Percentiles rank a stretch among this genome's conserved stretches.
These are phyloP conservation scores for Cephus cinctus DNA, from an alignment of 1,140 invertebrate genomes.

Conservation along the genomic window DNA sequence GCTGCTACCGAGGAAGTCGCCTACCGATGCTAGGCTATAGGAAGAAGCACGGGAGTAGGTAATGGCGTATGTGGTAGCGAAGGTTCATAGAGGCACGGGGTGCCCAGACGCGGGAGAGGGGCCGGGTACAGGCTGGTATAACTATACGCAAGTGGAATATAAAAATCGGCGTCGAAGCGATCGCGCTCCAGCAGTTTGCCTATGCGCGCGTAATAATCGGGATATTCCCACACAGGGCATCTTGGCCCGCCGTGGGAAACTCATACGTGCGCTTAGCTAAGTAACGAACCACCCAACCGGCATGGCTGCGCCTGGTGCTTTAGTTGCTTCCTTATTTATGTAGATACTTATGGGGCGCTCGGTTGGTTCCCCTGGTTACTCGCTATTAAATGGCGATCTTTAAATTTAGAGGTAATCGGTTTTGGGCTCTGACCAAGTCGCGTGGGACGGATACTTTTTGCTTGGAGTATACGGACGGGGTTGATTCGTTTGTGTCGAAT, in stretches of 20 bases:
- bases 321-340: no score
- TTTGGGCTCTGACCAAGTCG: no score
- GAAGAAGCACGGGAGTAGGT: not conserved
- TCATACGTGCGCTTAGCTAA: constrained; percentile 45
- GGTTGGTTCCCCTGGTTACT: not conserved
- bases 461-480: no score
- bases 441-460: no score
- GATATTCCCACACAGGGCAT: constrained; percentile 49
- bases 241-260: constrained; percentile 52
- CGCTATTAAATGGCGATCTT: no score
- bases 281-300: constrained; percentile 1
- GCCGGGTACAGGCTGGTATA: no score
- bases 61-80: not conserved
- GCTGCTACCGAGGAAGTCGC: not conserved
- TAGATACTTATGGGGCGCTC: no score
- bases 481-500: no score
- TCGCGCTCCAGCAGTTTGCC: constrained; percentile 35
- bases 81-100: constrained; percentile 5
- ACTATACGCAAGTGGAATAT: constrained; percentile 48
- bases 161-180: constrained; percentile 40
- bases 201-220: constrained; percentile 51
- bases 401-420: no score
- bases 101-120: constrained; percentile 25
- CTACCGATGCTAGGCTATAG: no score
- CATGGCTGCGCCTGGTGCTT: not conserved